Evolutionary conservation across 2,888 invertebrate species (phyloP).

Genomic region (Spisula subtruncata): DNA sequence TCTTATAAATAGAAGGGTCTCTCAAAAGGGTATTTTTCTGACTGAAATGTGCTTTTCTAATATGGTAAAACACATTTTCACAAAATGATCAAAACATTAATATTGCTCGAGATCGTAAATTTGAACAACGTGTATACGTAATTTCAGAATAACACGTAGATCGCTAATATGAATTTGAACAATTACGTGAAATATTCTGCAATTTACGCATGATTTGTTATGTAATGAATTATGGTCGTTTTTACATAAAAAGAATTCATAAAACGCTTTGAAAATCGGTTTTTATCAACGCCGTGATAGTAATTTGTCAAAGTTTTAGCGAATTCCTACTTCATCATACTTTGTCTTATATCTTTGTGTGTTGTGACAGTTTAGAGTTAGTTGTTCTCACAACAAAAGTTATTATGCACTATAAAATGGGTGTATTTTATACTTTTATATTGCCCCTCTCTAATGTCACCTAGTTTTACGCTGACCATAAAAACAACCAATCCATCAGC

Average conservation of each 20-base stretch:
- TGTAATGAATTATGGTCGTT: background rate
- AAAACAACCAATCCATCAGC: background rate
- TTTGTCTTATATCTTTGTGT: background rate
- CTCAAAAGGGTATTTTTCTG: too few relatives aligned
- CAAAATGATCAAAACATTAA: too few relatives aligned
- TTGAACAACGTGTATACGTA: too few relatives aligned
- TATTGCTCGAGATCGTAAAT: too few relatives aligned
- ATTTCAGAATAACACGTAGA: too few relatives aligned
- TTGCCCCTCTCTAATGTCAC: background rate
- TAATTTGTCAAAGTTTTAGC: background rate
- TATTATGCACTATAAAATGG: background rate
- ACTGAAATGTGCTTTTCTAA: too few relatives aligned
- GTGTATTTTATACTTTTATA: background rate
- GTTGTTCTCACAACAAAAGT: background rate
- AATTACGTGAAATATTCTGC: too few relatives aligned
- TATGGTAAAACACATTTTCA: too few relatives aligned
- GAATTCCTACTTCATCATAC: background rate
- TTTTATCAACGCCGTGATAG: background rate
- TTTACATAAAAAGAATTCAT: background rate
- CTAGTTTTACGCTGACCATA: slow-evolving; percentile 11
- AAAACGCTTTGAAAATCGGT: slow-evolving; percentile 24
- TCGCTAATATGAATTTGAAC: too few relatives aligned
- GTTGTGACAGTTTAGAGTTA: background rate
- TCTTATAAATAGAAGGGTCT: too few relatives aligned
- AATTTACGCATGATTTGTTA: background rate